Evolutionary conservation across 64 coral and sea anemone species (phyloP), one percentile per base, ranked within the genome.

Genomic region (Exaiptasia diaphana): DNA sequence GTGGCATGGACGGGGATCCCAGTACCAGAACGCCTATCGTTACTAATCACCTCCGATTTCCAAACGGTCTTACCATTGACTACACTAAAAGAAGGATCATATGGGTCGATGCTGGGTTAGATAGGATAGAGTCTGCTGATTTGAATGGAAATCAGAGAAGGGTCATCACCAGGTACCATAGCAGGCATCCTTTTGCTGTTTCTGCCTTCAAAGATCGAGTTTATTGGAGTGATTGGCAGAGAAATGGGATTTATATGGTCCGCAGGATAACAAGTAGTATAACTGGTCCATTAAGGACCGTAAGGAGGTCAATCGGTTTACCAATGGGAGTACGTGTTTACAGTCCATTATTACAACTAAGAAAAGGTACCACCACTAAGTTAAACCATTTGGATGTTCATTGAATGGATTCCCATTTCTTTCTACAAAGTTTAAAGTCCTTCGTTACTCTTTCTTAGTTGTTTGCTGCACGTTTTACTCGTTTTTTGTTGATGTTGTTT

Each of bases 31-130:
- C 58, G 22, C 53, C 45, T 4, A 79, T 92, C 2, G 41, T 92
- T 4, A 65, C 22, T 5, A 74, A 28, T 52, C 50, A 86, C 18
- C 86, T 92, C 25, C 41, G 80, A 26, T 92, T 82, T 82, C 90
- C 90, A 20, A 92, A 92, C 81, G 90, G 82, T 30, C 83, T 92
- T 17, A 86, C 90, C 25, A 39, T 92, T 75, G 90, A 92, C 29
- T 61, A 80, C 41, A 92, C 90, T 4, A 70, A 75, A 5, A 83
- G 87, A 55, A 86, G 62, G 41, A 92, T 92, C 44, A 79, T 81
- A 80, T 92, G 89, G 89, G 89, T 73, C 18, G 89, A 92, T 65
- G 89, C 89, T 31, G 86, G 86, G 65, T 54, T 79, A 23, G 71
- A 86, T 26, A 78, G 49, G 8, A 92, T 92, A 54, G 89, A 92